Percentiles rank a stretch among this genome's conserved stretches.
These are phyloP conservation scores for Andrena praecox DNA, from an alignment of 2,888 invertebrate genomes.

Conservation along the genomic window DNA sequence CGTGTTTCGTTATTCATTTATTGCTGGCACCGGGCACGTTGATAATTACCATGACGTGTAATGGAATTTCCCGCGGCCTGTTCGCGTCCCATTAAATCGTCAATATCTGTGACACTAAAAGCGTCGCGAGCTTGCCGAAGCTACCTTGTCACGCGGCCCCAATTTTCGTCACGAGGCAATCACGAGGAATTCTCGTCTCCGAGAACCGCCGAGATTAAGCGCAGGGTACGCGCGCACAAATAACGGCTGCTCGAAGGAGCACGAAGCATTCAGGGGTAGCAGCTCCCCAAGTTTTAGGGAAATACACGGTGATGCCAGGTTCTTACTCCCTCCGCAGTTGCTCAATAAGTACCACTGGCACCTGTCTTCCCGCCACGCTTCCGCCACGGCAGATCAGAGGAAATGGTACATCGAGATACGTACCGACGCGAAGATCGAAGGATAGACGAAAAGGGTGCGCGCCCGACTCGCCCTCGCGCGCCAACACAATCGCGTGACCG, in stretches of 20 bases:
- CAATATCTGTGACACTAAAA: conserved; percentile 2
- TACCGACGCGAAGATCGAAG: neutral
- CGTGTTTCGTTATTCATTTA: conserved; percentile 31
- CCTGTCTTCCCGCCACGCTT: neutral
- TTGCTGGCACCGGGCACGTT: neutral
- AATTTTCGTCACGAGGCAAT: conserved; percentile 10
- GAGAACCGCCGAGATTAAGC: neutral
- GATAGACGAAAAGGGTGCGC: neutral
- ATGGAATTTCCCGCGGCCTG: conserved; percentile 12
- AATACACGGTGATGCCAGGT: too few species aligned
- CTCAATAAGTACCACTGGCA: neutral
- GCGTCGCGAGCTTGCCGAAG: neutral
- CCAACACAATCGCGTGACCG: conserved; percentile 44
- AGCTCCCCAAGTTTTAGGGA: too few species aligned
- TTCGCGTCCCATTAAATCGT: conserved; percentile 10
- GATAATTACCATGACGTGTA: conserved; percentile 27
- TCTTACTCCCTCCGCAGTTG: too few species aligned
- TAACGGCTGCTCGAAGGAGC: neutral
- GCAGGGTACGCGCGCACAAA: neutral
- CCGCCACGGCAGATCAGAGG: neutral
- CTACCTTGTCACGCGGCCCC: neutral
- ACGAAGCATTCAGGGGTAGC: neutral
- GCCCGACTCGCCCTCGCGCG: too few species aligned
- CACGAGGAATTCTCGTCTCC: neutral
- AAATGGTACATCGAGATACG: neutral